Base-by-base conservation (phyloP, 2,113 vertebrate genomes). In the Pycnonotus jocosus region DNA sequence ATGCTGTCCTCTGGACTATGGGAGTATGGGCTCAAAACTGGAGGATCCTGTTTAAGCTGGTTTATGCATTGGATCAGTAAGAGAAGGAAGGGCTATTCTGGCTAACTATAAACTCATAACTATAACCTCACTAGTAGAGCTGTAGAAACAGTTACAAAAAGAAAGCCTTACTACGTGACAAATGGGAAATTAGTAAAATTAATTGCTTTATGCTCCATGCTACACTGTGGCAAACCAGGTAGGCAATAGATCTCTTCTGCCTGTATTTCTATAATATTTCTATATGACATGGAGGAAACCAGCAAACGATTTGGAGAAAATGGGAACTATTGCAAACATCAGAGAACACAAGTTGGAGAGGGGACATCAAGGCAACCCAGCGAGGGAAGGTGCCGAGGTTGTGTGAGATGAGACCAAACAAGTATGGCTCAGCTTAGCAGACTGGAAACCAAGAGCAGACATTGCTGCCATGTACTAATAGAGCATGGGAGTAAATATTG, bases 401-500 rank as follows among this genome's bases (percentile, higher is more conserved):
- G 22, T 38, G 30, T 53, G 82, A 86, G 79, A 15, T 88, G 64
- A 73, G 42, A 47, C 71, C 50, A 83, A 53, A 23, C 37, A 77
- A 83, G 23, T 25, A 24, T 18, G 30, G 38, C 60, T 94, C 12
- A 70, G 60, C 42, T 62, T 47, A 62, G 58, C 33, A 86, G 82
- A 58, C 51, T 70, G 68, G 70, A 87, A 85, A 33, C 35, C 60
- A 31, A 69, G 79, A 94, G 42, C 12, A n/a, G 86, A 86, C 12
- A 12, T 83, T 92, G 71, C 76, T 93, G 50, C 76, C 64, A 6
- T 9, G 42, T 90, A 80, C 74, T 86, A 90, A 86, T 31, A 92
- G 42, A 78, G 60, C 64, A 88, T 81, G 72, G 72, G 64, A 88
- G 88, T 95, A 95, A 96, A 95, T 83, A 93, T 28, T 93, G 91